A percentile compares a stretch with the other conserved stretches of the same genome.
Evolutionary conservation across 2,888 invertebrate species (phyloP).

Genomic region (Lasioglossum morio): DNA sequence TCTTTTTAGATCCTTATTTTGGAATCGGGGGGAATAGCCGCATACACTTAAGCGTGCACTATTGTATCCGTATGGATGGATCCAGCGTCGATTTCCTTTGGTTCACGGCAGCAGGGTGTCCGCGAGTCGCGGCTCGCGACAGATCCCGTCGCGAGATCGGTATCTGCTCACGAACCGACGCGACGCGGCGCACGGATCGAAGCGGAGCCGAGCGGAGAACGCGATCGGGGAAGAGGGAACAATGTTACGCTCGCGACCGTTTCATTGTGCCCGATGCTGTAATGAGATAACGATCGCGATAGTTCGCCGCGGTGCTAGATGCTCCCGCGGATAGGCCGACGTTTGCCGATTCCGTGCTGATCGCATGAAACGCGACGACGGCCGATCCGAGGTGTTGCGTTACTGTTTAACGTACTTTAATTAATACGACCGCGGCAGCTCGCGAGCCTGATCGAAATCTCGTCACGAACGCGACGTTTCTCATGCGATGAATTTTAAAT

Average conservation of each 20-base stretch:
- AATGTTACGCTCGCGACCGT: constrained; percentile 11
- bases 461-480: constrained; percentile 56
- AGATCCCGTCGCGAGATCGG: constrained; percentile 30
- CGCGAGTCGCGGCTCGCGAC: neutral
- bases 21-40: neutral
- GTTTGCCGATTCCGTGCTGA: constrained; percentile 44
- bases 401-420: constrained; percentile 53
- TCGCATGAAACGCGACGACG: constrained; percentile 50
- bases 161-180: constrained; percentile 14
- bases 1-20: too few species aligned
- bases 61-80: neutral
- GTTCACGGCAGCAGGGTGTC: neutral
- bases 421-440: constrained; percentile 56
- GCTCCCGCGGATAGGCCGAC: constrained; percentile 41
- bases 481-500: constrained; percentile 67
- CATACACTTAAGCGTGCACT: neutral
- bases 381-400: constrained; percentile 56
- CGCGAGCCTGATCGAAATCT: constrained; percentile 60
- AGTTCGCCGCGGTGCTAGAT: constrained; percentile 39
- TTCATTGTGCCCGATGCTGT: constrained; percentile 23
- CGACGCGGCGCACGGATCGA: constrained; percentile 1
- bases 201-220: neutral
- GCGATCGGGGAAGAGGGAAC: constrained; percentile 1
- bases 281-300: constrained; percentile 46
- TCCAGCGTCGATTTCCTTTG: neutral